These are phyloP conservation scores for rat (Rattus norvegicus) DNA, from an alignment of 2,113 vertebrate genomes.

Conservation along the genomic window DNA sequence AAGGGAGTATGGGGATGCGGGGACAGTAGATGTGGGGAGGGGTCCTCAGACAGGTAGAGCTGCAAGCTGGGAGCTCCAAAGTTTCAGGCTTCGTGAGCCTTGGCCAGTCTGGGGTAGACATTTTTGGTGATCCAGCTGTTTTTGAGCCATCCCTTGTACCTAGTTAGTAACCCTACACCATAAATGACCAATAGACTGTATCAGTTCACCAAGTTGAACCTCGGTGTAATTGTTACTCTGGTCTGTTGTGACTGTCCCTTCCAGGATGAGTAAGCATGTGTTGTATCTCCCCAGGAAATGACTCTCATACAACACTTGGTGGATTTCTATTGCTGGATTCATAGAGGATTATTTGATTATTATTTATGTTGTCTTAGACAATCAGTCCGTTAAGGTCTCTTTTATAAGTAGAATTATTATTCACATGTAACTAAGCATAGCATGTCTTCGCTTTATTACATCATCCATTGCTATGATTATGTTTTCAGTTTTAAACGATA, in stretches of 20 bases:
- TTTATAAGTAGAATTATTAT: not conserved
- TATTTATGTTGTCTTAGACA: not conserved
- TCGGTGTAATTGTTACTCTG: not conserved
- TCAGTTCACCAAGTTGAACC: not conserved
- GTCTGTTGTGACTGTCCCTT: not conserved
- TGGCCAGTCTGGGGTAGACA: not conserved
- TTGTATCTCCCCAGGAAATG: not conserved
- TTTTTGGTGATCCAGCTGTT: not conserved
- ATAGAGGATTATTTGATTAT: not conserved
- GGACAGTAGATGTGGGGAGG: too few relatives aligned
- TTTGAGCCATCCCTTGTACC: not conserved
- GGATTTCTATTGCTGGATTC: not conserved
- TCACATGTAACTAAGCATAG: not conserved
- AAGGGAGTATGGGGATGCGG: not conserved
- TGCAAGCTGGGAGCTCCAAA: not conserved
- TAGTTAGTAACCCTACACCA: not conserved
- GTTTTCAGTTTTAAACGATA: not conserved
- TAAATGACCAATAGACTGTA: not conserved
- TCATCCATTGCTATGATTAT: not conserved
- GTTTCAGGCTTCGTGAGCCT: not conserved
- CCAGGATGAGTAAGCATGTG: not conserved
- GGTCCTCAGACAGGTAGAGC: not conserved
- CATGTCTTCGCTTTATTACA: not conserved
- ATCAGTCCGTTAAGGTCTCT: not conserved
- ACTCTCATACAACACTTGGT: not conserved